Evolutionary conservation across 2,797 vertebrate genomes (phyloP).

Genomic region (Novumbra hubbsi): DNA sequence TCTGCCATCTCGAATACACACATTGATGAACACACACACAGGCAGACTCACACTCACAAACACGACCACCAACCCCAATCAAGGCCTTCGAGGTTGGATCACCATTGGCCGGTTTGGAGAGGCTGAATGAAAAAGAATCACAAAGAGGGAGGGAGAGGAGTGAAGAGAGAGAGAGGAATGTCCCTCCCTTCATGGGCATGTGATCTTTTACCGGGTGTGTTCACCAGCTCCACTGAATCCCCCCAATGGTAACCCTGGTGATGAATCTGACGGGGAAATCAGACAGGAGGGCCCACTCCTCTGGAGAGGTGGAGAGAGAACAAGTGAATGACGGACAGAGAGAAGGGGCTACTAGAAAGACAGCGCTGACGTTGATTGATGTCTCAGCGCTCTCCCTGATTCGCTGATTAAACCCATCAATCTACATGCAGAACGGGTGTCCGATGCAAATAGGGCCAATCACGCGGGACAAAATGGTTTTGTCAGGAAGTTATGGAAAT

Average conservation of each 20-base stretch:
- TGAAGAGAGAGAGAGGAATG: background rate
- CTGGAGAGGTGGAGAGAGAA: background rate
- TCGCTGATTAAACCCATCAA: constrained; percentile 99
- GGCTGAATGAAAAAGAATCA: background rate
- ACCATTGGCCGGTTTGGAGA: background rate
- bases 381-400: constrained; percentile 91
- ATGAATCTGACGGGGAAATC: constrained; percentile 78
- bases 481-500: constrained; percentile 87
- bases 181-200: constrained; percentile 17
- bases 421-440: constrained; percentile 97
- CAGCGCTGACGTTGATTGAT: constrained; percentile 90
- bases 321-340: constrained; percentile 12
- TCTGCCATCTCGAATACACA: background rate
- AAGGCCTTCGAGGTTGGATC: background rate
- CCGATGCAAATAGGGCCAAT: constrained; percentile 94
- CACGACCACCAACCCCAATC: background rate
- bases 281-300: constrained; percentile 59
- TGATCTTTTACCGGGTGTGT: constrained; percentile 38
- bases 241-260: constrained; percentile 40
- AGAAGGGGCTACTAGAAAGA: constrained; percentile 56
- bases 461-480: constrained; percentile 88
- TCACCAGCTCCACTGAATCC: constrained; percentile 44
- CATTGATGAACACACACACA: background rate
- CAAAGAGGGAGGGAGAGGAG: background rate
- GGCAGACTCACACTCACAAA: background rate